A percentile compares a stretch with the other conserved stretches of the same genome.
Evolutionary conservation across 1,140 invertebrate genomes (phyloP).

Genomic region (Chironomus tepperi): DNA sequence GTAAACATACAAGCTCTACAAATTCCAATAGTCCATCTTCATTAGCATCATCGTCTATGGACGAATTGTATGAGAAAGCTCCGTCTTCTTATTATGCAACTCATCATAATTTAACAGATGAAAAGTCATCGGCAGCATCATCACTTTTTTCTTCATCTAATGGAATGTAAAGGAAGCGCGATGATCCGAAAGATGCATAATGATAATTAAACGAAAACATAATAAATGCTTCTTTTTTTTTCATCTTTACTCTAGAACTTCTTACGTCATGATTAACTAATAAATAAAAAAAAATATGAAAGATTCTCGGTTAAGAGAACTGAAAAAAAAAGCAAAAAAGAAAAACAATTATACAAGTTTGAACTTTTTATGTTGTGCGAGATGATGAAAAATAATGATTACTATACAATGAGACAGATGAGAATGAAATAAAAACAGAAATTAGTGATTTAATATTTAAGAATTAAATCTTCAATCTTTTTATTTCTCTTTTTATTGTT

Average conservation of each 20-base stretch:
- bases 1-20: neutral
- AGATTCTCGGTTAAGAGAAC: neutral
- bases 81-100: neutral
- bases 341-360: constrained; percentile 12
- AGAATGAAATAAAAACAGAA: constrained; percentile 14
- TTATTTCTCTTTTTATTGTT: neutral
- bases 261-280: neutral
- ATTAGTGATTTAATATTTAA: constrained; percentile 1
- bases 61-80: constrained; percentile 2
- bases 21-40: constrained; percentile 21
- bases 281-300: too few relatives aligned
- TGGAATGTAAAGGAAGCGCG: constrained; percentile 14
- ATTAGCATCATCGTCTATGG: constrained; percentile 6
- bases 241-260: neutral
- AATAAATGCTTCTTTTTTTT: neutral
- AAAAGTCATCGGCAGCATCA: constrained; percentile 10
- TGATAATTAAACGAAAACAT: neutral
- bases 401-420: neutral
- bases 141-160: constrained; percentile 3
- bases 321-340: neutral
- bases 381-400: constrained; percentile 9
- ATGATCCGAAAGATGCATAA: neutral
- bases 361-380: neutral
- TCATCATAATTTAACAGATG: constrained; percentile 14
- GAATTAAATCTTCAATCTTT: neutral